Conservation (phyloP, 2,888 invertebrate species). For the Phanerotoma sp. region DNA sequence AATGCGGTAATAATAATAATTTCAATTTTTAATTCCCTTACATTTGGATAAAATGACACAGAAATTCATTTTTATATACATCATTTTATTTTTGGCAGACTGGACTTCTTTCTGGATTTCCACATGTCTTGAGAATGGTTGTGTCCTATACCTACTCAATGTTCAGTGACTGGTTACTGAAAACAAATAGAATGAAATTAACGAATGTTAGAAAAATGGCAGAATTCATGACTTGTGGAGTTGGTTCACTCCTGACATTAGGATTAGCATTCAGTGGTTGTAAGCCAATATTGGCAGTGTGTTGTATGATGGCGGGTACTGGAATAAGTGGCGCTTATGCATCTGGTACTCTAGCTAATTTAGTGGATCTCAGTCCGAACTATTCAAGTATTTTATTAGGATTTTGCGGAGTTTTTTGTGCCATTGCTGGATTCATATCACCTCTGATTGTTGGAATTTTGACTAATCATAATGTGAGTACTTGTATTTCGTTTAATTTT, state of each 20-base stretch:
- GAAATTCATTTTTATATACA: neutral
- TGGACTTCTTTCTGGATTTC: constrained; percentile 66
- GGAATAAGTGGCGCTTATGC: constrained; percentile 69
- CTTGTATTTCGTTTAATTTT: neutral
- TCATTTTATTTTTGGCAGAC: constrained; percentile 55
- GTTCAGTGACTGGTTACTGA: constrained; percentile 64
- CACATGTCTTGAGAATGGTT: constrained; percentile 64
- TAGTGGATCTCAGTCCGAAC: constrained; percentile 70
- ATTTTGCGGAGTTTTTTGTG: constrained; percentile 63
- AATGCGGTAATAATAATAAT: constrained; percentile 60
- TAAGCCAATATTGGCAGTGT: constrained; percentile 62
- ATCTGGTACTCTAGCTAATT: constrained; percentile 66
- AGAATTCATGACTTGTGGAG: constrained; percentile 62
- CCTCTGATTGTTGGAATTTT: constrained; percentile 65
- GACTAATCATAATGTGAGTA: constrained; percentile 66
- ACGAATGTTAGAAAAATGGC: constrained; percentile 68
- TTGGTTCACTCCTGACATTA: constrained; percentile 66
- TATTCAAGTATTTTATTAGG: constrained; percentile 65
- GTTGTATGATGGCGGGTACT: constrained; percentile 65
- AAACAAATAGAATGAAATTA: constrained; percentile 61
- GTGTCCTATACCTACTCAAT: constrained; percentile 64
- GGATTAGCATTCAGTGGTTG: constrained; percentile 67
- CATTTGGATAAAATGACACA: neutral
- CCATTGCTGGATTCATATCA: constrained; percentile 65
- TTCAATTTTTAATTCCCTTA: neutral